Evolutionary conservation across 2,797 vertebrate species (phyloP).

Genomic region (Neomorphus geoffroyi): DNA sequence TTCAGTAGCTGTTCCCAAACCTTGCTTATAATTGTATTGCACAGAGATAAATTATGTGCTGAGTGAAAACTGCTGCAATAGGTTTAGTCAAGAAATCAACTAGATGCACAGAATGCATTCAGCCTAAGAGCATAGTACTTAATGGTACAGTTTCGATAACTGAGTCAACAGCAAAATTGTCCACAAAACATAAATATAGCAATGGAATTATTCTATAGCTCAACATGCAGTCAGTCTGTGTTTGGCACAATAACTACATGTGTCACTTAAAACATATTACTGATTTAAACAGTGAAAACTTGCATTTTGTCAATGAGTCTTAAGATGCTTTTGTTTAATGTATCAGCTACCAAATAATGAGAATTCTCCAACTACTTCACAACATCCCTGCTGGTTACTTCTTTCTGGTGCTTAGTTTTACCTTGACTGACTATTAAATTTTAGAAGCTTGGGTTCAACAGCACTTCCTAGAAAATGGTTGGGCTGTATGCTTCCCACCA

Average conservation of each 20-base stretch:
- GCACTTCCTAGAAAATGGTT: background rate
- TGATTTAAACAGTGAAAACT: background rate
- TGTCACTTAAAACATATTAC: background rate
- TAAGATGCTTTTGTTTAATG: background rate
- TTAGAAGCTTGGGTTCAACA: background rate
- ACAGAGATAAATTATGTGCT: background rate
- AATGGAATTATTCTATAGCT: background rate
- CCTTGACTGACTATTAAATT: background rate
- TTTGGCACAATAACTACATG: background rate
- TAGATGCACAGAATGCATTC: background rate
- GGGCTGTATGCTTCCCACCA: background rate
- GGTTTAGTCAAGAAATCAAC: background rate
- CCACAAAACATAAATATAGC: background rate
- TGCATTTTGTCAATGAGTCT: background rate
- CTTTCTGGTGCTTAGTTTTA: background rate
- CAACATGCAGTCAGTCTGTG: accelerated
- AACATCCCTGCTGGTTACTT: background rate
- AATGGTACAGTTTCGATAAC: background rate
- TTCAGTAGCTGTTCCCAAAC: background rate
- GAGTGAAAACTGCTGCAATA: background rate
- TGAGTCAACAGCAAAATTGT: background rate
- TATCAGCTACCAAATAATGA: background rate
- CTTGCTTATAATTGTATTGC: background rate
- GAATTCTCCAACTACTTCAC: background rate
- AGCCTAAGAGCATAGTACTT: background rate